phyloP scores from a whole-genome alignment of 2,888 invertebrate genomes.

The Taenaris catops region DNA sequence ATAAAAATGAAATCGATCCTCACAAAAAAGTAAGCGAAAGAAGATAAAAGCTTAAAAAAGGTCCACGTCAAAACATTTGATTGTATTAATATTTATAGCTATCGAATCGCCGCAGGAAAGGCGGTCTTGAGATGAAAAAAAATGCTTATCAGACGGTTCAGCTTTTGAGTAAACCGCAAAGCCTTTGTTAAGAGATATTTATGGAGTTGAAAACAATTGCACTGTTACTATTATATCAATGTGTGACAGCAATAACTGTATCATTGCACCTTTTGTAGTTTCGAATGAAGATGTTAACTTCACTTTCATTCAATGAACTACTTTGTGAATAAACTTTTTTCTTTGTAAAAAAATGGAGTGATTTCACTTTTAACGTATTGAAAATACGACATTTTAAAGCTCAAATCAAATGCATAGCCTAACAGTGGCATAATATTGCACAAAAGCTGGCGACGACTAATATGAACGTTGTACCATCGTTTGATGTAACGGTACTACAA shows the following conservation, averaged over 20 bases:
- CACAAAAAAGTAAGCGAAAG: constrained; percentile 70
- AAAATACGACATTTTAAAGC: too few relatives aligned
- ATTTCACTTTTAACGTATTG: too few relatives aligned
- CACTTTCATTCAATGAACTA: constrained; percentile 40
- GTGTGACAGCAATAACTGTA: constrained; percentile 75
- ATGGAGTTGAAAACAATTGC: constrained; percentile 75
- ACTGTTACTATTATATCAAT: constrained; percentile 73
- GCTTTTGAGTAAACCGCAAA: constrained; percentile 78
- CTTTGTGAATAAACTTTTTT: not conserved
- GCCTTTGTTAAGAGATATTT: constrained; percentile 76
- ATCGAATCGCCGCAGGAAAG: constrained; percentile 71
- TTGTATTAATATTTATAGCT: constrained; percentile 80
- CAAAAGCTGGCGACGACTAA: too few relatives aligned
- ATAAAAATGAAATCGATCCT: constrained; percentile 73
- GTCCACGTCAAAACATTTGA: constrained; percentile 80
- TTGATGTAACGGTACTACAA: too few relatives aligned
- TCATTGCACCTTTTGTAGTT: constrained; percentile 50
- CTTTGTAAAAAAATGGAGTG: too few relatives aligned
- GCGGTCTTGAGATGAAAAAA: constrained; percentile 52
- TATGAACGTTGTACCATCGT: too few relatives aligned
- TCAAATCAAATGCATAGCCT: too few relatives aligned
- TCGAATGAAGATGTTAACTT: constrained; percentile 62
- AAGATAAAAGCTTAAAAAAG: constrained; percentile 78
- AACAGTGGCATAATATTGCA: too few relatives aligned
- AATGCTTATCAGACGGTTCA: constrained; percentile 77